Evolutionary conservation across 2,888 invertebrate genomes (phyloP), one percentile per base, ranked within the genome.

Genomic region (Hyposoter didymator): DNA sequence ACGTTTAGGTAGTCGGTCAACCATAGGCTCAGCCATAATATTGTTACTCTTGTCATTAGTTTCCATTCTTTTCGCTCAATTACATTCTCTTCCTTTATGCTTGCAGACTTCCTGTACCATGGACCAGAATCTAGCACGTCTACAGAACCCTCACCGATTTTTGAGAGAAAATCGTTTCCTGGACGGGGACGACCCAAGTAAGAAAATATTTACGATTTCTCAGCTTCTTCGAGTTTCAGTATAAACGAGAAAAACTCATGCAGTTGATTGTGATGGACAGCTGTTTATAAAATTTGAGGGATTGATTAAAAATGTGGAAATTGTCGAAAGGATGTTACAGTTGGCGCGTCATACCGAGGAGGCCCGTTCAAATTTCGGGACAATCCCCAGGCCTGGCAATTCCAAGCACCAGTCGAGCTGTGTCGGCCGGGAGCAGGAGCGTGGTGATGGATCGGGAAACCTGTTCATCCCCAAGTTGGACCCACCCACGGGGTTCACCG

Each of bases 401-500:
- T 87, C 93, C 94, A 93, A 93, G 94, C 91, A 94, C 94, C 93
- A 94, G 94, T 90, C 93, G 93, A 87, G 92, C 92, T 89, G 90
- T 91, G 85, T 90, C 92, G 89, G 89, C 91, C 90, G 92, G 92
- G 92, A 92, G 89, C 93, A 91, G 92, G 92, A 93, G 88, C 92
- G 93, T 90, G 93, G 93, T 90, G 93, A 93, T 92, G 93, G 94
- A 93, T 91, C 93, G 92, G 92, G 93, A 92, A 91, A 90, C 91
- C 87, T 93, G 93, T 93, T 94, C 93, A 88, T 93, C 93, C 92
- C 94, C 93, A 94, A 93, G 90, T 88, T 94, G 93, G 94, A 98
- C 95, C 98, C 97, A 91, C 97, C 98, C 92, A 96, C 97, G 92
- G 96, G 97, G 88, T 98, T 98, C 95, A 97, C 97, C 90, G 98